A percentile compares a stretch with the other conserved stretches of the same genome.
phyloP scores from a whole-genome alignment of 2,797 vertebrate genomes.

The Hylomyscus alleni region DNA sequence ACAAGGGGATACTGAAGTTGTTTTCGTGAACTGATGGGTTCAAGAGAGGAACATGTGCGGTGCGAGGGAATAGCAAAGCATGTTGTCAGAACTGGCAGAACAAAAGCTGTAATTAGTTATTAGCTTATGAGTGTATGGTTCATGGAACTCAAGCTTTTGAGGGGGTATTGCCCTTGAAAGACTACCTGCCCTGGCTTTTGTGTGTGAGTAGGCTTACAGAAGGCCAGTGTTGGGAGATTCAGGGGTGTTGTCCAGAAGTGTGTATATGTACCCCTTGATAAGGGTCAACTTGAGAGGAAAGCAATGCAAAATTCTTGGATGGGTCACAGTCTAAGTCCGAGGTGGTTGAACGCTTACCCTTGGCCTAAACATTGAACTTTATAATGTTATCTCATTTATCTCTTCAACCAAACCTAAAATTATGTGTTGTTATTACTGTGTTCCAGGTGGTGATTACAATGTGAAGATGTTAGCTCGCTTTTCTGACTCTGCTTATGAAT shows the following conservation, averaged over 20 bases:
- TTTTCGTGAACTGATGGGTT: conserved; percentile 80
- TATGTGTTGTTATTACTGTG: not conserved
- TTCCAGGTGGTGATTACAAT: not conserved
- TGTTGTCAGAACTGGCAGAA: conserved; percentile 49
- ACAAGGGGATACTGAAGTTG: conserved; percentile 77
- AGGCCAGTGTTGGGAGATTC: not conserved
- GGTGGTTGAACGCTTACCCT: not conserved
- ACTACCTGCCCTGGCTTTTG: not conserved
- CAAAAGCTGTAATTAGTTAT: not conserved
- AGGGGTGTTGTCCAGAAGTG: not conserved
- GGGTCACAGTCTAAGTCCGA: too few relatives aligned
- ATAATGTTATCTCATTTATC: not conserved
- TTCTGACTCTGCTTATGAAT: not conserved
- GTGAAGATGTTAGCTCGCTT: not conserved
- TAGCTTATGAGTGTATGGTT: not conserved
- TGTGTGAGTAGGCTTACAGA: not conserved
- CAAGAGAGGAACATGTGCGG: conserved; percentile 71
- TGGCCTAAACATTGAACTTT: not conserved
- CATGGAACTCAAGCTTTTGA: not conserved
- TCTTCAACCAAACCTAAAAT: not conserved
- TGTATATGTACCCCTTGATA: too few relatives aligned
- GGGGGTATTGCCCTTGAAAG: not conserved
- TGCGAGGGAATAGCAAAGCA: conserved; percentile 65
- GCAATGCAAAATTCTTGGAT: not conserved
- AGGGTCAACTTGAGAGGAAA: not conserved